Base-by-base conservation (phyloP, 2,888 invertebrate genomes). In the Pyrgus malvae region DNA sequence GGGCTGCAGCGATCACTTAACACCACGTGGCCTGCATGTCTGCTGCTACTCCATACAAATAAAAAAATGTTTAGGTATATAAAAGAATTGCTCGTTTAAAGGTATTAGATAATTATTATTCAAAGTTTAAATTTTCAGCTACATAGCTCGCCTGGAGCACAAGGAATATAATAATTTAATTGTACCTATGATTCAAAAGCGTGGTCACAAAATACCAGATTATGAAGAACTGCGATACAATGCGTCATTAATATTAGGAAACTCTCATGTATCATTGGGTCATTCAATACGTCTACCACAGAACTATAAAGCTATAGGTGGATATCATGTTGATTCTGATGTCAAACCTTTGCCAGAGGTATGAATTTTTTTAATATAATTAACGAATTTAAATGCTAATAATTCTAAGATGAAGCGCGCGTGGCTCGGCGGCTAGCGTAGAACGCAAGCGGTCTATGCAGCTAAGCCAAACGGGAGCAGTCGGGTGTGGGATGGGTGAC, bases 191-290 rank as follows among this genome's bases (percentile, higher is more conserved):
- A 63, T 70, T 4, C 33, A 21, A 1, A 62, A 64, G 7, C 68
- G 65, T 48, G 72, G 76, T 4, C 61, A 58, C 0, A 40, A 49
- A 2, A 51, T 70, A 3, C 75, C 78, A 0, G 42, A 67, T 0
- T 66, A 61, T 6, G 40, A 61, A 19, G 71, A 70, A 0, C 40
- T 69, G 7, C 35, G 53, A 4, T 53, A 38, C 21, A 53, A 77
- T 17, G 71, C 68, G 0, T 76, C 79, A 3, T 33, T 80, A 9
- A 48, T 80, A 9, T 48, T 80, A 2, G 69, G 68, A 0, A 77
- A 78, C 53, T 72, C 76, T 0, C 69, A 79, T 19, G 62, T 69
- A 0, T 72, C 76, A 0, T 48, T 72, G 14, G 75, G 74, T 1
- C 48, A 59, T 23, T 57, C 77, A 1, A 55, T 62, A 1, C 62